Base-by-base conservation (phyloP, 2,113 vertebrate species). In the Sylvia atricapilla region DNA sequence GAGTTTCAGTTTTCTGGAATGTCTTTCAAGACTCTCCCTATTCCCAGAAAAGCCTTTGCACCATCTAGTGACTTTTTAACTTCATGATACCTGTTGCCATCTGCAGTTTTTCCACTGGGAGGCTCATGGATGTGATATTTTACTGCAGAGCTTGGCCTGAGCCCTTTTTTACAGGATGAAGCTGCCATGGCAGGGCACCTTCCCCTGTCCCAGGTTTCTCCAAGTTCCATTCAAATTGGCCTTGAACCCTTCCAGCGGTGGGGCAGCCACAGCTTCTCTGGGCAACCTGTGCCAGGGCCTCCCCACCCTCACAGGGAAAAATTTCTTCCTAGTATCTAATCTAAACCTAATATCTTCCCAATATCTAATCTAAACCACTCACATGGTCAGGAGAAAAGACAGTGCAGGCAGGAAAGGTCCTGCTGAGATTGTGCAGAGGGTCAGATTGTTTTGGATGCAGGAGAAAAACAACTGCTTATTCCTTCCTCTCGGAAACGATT, bases 371-470 rank as follows among this genome's bases (percentile, higher is more conserved):
- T 47, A 53, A 89, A 35, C 55, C 22, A 5, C 23, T 70, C 8
- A 3, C 3, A 1, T 0, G 0, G 19, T 21, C 13, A 31, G 46
- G 64, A 82, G 52, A 35, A 50, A 76, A 18, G 64, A 22, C 4
- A 24, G 16, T 0, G 3, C 23, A 5, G 18, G 14, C 50, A 70
- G 59, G 27, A 77, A 50, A 84, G 27, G 59, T 52, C 66, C 60
- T 81, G 83, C 60, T 62, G 68, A 84, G 76, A 18, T 41, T 37
- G 28, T 53, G 56, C 58, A 68, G 73, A 78, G 64, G 73, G 43
- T 84, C 56, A 31, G 73, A 69, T 58, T 91, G 87, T 89, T 95
- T 87, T 82, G 53, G 85, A 95, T 87, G 56, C 91, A 75, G 88
- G 28, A 74, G 41, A 41, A 91, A 93, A 94, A 58, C 64, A 94